phyloP scores from a whole-genome alignment of 2,888 invertebrate genomes.

The Incurvaria masculella region DNA sequence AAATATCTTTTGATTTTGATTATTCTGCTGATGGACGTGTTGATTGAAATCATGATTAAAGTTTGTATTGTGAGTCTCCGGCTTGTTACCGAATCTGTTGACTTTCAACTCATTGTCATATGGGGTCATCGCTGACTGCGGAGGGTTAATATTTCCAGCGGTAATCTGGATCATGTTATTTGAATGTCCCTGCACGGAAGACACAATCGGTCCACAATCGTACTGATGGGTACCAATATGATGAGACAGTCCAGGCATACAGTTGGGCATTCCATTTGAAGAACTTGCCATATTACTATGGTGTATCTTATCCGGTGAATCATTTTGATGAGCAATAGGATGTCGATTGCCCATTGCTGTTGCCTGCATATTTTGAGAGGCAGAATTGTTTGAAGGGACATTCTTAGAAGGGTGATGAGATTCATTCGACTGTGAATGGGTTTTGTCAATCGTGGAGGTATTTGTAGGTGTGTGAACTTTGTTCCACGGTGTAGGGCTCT shows the following conservation, averaged over 20 bases:
- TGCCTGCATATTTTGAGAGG: slow-evolving; percentile 33
- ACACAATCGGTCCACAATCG: slow-evolving; percentile 26
- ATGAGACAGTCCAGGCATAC: slow-evolving; percentile 25
- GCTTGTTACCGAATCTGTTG: slow-evolving; percentile 47
- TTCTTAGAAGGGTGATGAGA: neutral
- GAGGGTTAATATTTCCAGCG: slow-evolving; percentile 46
- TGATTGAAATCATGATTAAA: slow-evolving; percentile 40
- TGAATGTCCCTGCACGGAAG: slow-evolving; percentile 34
- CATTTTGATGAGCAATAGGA: slow-evolving; percentile 23
- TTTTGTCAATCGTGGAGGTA: slow-evolving; percentile 28
- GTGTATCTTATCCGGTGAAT: slow-evolving; percentile 32
- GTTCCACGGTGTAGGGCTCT: slow-evolving; percentile 49
- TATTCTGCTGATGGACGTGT: slow-evolving; percentile 48
- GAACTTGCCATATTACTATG: slow-evolving; percentile 40
- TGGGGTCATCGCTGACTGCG: slow-evolving; percentile 35
- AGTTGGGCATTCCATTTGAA: slow-evolving; percentile 22
- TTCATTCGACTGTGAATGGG: neutral
- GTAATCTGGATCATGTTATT: slow-evolving; percentile 50
- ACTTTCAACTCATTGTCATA: slow-evolving; percentile 49
- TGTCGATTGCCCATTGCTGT: slow-evolving; percentile 22
- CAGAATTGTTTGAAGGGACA: slow-evolving; percentile 21
- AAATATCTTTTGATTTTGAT: slow-evolving; percentile 43
- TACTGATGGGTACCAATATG: slow-evolving; percentile 41
- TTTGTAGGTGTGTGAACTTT: slow-evolving; percentile 30
- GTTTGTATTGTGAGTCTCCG: slow-evolving; percentile 47